Evolutionary conservation across 2,888 invertebrate genomes (phyloP), one percentile per base, ranked within the genome.

Genomic region (Melieria crassipennis): DNA sequence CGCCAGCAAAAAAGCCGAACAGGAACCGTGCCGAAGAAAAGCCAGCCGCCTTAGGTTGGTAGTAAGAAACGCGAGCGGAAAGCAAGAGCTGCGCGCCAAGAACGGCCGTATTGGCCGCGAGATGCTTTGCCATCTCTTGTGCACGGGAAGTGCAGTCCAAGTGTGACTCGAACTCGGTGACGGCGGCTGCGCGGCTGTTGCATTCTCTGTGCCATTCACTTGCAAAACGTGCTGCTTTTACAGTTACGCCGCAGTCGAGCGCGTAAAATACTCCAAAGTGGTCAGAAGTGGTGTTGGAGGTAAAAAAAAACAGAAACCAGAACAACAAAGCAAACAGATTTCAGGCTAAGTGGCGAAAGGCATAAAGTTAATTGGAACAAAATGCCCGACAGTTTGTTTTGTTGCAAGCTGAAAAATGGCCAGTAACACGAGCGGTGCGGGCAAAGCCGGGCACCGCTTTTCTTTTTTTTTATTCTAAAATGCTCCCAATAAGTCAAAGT

Each of bases 141-240:
- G 5, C 9, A 5, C 52, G 13, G 5, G n/a, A 52, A 52, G 13
- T 52, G 13, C 10, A 52, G 13, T n/a, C 11, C 6, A 52, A 7
- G n/a, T 30, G 30, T 46, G 5, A 45, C 4, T 13, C 13, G 48
- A 63, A 63, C 16, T 63, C 30, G 30, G 30, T 63, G 30, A 45
- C 16, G n/a, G 63, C 80, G 80, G 80, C 80, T 81, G 80, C 78
- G 79, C 79, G 79, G 79, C 78, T 80, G 70, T 68, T 65, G 64
- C 67, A 65, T 66, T 62, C 52, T 63, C 61, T 13, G 46, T 5
- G n/a, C 60, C 30, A 42, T 42, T 47, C n/a, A 11, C 52, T 52
- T 52, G 13, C 11, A 9, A 52, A 52, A 52, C 11, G 52, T 52
- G 13, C 5, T 6, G 11, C 13, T 52, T 52, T 52, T 52, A 52